phyloP scores from a whole-genome alignment of 2,797 vertebrate species.

The Microcaecilia unicolor region DNA sequence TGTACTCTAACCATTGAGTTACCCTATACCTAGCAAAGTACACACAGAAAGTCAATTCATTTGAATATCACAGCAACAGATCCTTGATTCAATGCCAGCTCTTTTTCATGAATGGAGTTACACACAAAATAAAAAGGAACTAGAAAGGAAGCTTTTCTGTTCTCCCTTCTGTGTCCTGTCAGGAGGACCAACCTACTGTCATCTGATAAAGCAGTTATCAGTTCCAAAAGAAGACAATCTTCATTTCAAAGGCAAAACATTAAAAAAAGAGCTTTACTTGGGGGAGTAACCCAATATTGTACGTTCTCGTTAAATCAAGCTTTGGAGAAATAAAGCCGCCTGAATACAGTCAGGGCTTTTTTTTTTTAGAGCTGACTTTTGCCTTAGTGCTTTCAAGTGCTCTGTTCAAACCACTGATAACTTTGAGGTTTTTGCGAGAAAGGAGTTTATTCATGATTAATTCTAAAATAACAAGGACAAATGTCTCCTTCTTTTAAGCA shows the following conservation, averaged over 20 bases:
- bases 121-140: too few species aligned
- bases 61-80: conserved; percentile 44
- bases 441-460: conserved; percentile 17
- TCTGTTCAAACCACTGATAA: conserved; percentile 25
- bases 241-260: conserved; percentile 54
- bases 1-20: too few species aligned
- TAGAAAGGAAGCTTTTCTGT: too few species aligned
- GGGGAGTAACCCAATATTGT: conserved; percentile 39
- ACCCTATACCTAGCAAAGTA: too few species aligned
- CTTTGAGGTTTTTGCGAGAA: conserved; percentile 25
- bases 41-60: conserved; percentile 38
- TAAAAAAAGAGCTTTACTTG: conserved; percentile 41
- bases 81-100: conserved; percentile 38
- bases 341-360: conserved; percentile 35
- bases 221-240: conserved; percentile 41
- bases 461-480: conserved; percentile 22
- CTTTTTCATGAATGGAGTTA: conserved; percentile 34
- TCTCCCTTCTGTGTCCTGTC: neutral
- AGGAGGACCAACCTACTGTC: conserved; percentile 34
- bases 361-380: conserved; percentile 36
- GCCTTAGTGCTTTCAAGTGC: conserved; percentile 14
- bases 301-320: conserved; percentile 38
- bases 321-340: conserved; percentile 32
- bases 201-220: conserved; percentile 37
- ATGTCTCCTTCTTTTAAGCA: conserved; percentile 22